These are phyloP conservation scores for Mongoloraphidia duomilia DNA, from an alignment of 2,888 invertebrate genomes.

Conservation along the genomic window DNA sequence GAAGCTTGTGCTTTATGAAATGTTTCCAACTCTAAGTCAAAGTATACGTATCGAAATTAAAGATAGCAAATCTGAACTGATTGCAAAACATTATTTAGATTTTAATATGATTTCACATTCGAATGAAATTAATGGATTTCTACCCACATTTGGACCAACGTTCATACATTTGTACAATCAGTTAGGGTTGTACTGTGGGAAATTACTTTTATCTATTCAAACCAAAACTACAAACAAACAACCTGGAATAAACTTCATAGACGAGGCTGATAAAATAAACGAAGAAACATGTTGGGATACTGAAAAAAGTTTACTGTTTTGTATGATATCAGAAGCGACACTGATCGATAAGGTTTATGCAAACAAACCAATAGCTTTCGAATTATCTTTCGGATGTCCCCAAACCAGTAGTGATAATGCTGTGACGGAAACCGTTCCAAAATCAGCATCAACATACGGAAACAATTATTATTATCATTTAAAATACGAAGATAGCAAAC, in stretches of 20 bases:
- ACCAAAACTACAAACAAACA: conserved; percentile 48
- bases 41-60: conserved; percentile 52
- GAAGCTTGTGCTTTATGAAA: conserved; percentile 60
- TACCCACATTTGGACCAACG: conserved; percentile 73
- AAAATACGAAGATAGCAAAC: no score
- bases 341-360: conserved; percentile 45
- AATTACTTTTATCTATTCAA: conserved; percentile 54
- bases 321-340: conserved; percentile 48
- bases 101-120: conserved; percentile 43
- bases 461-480: no score
- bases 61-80: conserved; percentile 30
- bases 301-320: conserved; percentile 50
- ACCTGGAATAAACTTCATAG: conserved; percentile 20
- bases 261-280: no score
- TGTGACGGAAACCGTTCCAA: no score
- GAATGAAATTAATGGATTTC: conserved; percentile 44
- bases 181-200: conserved; percentile 52
- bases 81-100: conserved; percentile 41
- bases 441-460: no score
- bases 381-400: conserved; percentile 50
- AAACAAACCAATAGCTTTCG: conserved; percentile 43
- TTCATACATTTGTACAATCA: conserved; percentile 60
- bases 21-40: conserved; percentile 69
- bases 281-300: conserved; percentile 29
- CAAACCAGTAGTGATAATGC: conserved; percentile 20